Evolutionary conservation across 2,113 vertebrate genomes (phyloP), one percentile per base, ranked within the genome.

Genomic region (Sphyrna mokarran): DNA sequence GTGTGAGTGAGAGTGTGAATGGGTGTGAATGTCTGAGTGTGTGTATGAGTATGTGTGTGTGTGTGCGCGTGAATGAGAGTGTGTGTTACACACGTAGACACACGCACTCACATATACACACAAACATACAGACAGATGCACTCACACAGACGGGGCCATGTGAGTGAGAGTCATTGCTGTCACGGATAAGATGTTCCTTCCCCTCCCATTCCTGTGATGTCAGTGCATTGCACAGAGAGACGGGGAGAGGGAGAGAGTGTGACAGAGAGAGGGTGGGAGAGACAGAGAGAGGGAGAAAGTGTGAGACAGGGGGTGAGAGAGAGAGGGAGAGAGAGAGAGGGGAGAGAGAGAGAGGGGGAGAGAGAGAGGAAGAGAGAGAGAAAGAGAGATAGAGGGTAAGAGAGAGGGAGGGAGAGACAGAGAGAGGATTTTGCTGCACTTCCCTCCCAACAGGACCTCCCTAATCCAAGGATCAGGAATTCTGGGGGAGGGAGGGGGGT

Each of bases 161-260:
- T 16, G 14, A n/a, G 48, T 13, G 43, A 29, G 43, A 54, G 85
- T 23, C 18, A 0, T 5, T 43, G 86, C 26, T 89, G 1, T 33
- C 43, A 86, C 5, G 1, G 54, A 61, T 33, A 14, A 61, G 29
- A 90, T 16, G 26, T 11, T 70, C n/a, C 33, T 29, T 93, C 90
- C 68, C 95, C 95, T 96, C 90, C 95, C 95, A 85, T 95, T 95
- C 80, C 95, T 95, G 95, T 80, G 91, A 96, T 86, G 11, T 96
- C 78, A 96, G 69, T 95, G 69, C 89, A 68, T 91, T 94, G 43
- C 91, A 95, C 95, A 96, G 80, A 87, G 61, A 63, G 61, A 86
- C 1, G 58, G 22, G 33, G 48, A 33, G 48, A 90, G 48, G 3
- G 20, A 58, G 48, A 48, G 43, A 48, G 43, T 1, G 43, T 1